These are phyloP conservation scores for Hippocampus barbouri DNA, from an alignment of 2,113 vertebrate species.

Conservation along the genomic window DNA sequence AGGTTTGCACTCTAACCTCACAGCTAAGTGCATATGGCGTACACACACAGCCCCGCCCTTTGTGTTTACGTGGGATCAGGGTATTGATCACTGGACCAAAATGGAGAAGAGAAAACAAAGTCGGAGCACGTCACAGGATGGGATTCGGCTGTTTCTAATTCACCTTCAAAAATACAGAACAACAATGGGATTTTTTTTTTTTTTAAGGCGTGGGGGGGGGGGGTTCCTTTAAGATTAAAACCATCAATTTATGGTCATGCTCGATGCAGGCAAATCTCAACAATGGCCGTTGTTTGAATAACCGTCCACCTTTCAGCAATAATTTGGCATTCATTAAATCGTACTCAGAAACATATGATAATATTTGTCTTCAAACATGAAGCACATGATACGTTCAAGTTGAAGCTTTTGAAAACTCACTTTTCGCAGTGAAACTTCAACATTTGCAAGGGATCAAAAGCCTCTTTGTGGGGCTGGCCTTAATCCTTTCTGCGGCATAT, in stretches of 20 bases:
- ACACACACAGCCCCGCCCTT: conserved; percentile 30
- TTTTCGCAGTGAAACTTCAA: conserved; percentile 71
- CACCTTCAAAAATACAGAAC: neutral
- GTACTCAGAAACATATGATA: neutral
- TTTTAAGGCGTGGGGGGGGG: neutral
- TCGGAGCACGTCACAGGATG: neutral
- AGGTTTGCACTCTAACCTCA: conserved; percentile 62
- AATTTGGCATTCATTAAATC: neutral
- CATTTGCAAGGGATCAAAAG: conserved; percentile 78
- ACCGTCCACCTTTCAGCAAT: neutral
- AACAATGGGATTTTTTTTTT: neutral
- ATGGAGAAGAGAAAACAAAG: neutral
- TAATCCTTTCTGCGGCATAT: conserved; percentile 78
- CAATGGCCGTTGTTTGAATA: neutral
- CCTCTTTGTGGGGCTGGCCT: conserved; percentile 74
- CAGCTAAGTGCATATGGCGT: conserved; percentile 57
- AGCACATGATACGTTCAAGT: conserved; percentile 55
- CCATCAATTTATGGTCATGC: neutral
- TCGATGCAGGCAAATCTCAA: neutral
- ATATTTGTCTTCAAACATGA: neutral
- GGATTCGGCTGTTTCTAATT: neutral
- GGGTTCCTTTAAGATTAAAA: neutral
- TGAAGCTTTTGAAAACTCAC: conserved; percentile 71
- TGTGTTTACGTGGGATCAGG: conserved; percentile 43
- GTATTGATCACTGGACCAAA: conserved; percentile 38